These are phyloP conservation scores for Trichopria drosophilae DNA, from an alignment of 2,888 invertebrate species.

Conservation along the genomic window DNA sequence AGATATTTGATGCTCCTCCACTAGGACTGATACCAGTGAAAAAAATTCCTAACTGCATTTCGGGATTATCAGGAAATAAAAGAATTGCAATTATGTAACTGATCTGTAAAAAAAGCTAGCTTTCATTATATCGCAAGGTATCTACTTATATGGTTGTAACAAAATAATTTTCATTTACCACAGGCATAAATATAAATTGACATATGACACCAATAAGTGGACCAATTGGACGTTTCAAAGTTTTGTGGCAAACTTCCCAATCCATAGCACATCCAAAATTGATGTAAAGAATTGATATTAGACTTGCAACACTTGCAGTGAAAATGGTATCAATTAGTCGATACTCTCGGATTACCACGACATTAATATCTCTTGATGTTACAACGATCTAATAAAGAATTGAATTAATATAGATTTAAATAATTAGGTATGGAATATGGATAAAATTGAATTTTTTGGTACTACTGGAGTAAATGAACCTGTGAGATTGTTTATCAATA, in stretches of 20 bases:
- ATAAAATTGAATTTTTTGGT: background rate
- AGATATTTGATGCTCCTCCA: conserved; percentile 97
- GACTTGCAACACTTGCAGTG: conserved; percentile 71
- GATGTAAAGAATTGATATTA: conserved; percentile 80
- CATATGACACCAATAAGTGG: conserved; percentile 77
- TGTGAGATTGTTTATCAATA: too few relatives aligned
- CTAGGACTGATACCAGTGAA: conserved; percentile 88
- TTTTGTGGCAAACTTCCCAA: conserved; percentile 69
- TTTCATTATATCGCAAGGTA: too few relatives aligned
- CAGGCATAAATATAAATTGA: conserved; percentile 85
- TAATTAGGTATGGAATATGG: conserved; percentile 1
- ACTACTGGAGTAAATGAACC: too few relatives aligned
- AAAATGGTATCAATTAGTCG: conserved; percentile 75
- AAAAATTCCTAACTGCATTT: conserved; percentile 83
- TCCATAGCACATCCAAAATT: conserved; percentile 91
- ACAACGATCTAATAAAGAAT: conserved; percentile 35
- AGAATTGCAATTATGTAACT: conserved; percentile 73
- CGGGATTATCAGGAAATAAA: conserved; percentile 70
- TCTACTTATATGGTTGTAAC: too few relatives aligned
- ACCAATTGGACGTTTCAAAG: conserved; percentile 73
- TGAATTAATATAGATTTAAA: too few relatives aligned
- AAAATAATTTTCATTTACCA: conserved; percentile 68
- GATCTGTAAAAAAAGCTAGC: conserved; percentile 60
- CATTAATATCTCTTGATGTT: conserved; percentile 50
- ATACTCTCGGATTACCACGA: conserved; percentile 66